phyloP scores from a whole-genome alignment of 2,797 vertebrate genomes.

The Anguilla obscura region DNA sequence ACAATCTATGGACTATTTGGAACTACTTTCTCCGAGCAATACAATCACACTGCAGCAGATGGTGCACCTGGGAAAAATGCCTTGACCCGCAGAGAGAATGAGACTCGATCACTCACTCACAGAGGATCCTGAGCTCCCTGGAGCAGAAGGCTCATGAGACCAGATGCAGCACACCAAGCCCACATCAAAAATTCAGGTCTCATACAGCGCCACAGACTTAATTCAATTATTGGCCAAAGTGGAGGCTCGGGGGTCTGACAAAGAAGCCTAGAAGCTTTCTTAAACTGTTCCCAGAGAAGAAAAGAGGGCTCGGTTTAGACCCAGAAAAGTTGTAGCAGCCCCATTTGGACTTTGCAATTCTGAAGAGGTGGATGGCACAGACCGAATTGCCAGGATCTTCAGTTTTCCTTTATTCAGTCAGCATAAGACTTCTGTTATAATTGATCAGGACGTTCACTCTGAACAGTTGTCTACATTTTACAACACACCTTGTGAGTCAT shows the following conservation, averaged over 20 bases:
- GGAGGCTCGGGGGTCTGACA: background rate
- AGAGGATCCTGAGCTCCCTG: background rate
- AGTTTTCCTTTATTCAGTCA: background rate
- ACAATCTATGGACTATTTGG: background rate
- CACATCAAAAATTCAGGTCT: background rate
- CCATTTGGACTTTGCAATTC: background rate
- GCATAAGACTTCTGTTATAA: background rate
- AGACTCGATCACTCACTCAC: background rate
- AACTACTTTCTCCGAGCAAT: background rate
- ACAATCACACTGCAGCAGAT: constrained; percentile 2
- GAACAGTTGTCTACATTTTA: no score
- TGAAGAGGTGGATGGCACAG: background rate
- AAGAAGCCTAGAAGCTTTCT: background rate
- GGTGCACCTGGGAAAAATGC: background rate
- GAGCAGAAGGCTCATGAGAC: background rate
- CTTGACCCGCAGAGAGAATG: background rate
- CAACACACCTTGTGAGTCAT: background rate
- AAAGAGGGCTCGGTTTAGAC: background rate
- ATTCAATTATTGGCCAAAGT: background rate
- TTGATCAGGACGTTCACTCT: background rate
- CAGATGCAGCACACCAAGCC: background rate
- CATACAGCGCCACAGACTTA: background rate
- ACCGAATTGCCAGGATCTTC: background rate
- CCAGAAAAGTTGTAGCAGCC: background rate
- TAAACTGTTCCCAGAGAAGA: background rate